Base-by-base conservation (phyloP, 2,113 vertebrate genomes). In the Dendrocopos noguchii region DNA sequence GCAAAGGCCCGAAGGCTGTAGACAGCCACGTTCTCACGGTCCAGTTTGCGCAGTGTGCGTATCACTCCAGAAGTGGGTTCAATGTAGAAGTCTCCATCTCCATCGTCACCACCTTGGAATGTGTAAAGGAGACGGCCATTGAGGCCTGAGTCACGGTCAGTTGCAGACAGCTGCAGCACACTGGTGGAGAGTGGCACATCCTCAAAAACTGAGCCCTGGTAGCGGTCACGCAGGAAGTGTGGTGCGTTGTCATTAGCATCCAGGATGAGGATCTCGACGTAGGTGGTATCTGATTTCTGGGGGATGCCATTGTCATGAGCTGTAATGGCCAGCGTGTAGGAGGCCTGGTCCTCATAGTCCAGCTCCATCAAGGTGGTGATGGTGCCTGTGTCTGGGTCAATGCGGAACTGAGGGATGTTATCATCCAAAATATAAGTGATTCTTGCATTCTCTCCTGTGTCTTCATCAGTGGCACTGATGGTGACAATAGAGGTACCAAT, bases 271-370 rank as follows among this genome's bases (percentile, higher is more conserved):
- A 99, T 99, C 97, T 99, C 99, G 13, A 99, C 98, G 0, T 99
- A 99, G 0, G 99, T 99, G 57, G 98, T 99, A 79, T 99, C 99
- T 0, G 98, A 99, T 84, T 99, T 99, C 95, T 99, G 99, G 2
- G 99, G 99, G 92, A 99, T 99, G 53, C 99, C 99, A 0, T 99
- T 99, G 97, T 99, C 99, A 8, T 97, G 97, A 20, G 99, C 99
- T 0, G 98, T 98, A 91, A 99, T 98, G 82, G 98, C 99, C 95
- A 99, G 93, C 0, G 99, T 99, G 96, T 99, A 99, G 63, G 99
- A 99, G 3, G 99, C 98, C 95, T 98, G 98, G 80, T 99, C 98
- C 92, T 99, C 99, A 0, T 99, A 99, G 96, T 99, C 99, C 20
- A 99, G 97, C 91, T 99, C 99, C 64, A 98, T 98, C 84, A 98